phyloP scores from a whole-genome alignment of 1,140 invertebrate genomes.

The Procambarus clarkii region DNA sequence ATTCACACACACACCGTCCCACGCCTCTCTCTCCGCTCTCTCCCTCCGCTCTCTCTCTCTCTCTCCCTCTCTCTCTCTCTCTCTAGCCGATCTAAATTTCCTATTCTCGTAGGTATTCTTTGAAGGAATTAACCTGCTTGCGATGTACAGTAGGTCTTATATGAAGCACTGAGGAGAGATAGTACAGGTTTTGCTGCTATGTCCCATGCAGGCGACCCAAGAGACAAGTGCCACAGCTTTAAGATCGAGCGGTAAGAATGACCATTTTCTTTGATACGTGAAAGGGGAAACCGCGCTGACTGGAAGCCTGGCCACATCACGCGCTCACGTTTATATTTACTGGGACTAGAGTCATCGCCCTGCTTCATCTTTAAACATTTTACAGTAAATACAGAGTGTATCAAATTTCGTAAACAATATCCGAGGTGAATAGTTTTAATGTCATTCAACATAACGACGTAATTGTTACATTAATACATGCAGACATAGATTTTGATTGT shows the following conservation, averaged over 20 bases:
- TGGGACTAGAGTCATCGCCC: too few species aligned
- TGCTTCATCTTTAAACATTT: too few species aligned
- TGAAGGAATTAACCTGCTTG: not conserved
- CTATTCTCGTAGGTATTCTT: not conserved
- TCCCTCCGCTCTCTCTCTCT: constrained; percentile 3
- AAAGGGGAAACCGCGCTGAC: not conserved
- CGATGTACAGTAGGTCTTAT: not conserved
- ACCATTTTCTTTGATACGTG: not conserved
- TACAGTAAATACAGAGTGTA: too few species aligned
- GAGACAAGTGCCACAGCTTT: not conserved
- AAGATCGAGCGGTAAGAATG: not conserved
- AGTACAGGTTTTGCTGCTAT: too few species aligned
- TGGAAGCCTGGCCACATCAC: too few species aligned
- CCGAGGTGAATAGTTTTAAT: too few species aligned
- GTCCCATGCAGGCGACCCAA: not conserved
- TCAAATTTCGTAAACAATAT: too few species aligned
- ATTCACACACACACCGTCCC: not conserved
- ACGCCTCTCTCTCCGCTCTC: not conserved
- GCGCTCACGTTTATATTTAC: too few species aligned
- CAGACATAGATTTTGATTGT: too few species aligned
- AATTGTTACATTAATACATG: too few species aligned
- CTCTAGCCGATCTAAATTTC: not conserved
- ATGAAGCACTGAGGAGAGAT: too few species aligned
- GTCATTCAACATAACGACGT: too few species aligned
- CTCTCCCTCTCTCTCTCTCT: not conserved